A percentile compares a stretch with the other conserved stretches of the same genome.
phyloP scores from a whole-genome alignment of 2,113 vertebrate genomes.

The Dipodomys spectabilis region DNA sequence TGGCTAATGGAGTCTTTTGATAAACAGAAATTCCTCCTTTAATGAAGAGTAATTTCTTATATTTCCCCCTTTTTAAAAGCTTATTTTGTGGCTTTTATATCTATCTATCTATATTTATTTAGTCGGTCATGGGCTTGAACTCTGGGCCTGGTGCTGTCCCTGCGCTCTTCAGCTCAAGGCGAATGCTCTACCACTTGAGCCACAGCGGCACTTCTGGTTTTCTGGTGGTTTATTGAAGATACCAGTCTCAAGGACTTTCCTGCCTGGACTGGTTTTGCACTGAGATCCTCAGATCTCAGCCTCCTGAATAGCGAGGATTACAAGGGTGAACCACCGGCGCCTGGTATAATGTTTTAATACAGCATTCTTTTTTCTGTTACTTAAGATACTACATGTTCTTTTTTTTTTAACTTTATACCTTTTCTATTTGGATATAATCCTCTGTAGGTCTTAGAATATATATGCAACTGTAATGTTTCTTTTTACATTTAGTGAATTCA shows the following conservation, averaged over 20 bases:
- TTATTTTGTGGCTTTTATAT: slow-evolving; percentile 30
- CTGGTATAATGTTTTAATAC: too few species aligned
- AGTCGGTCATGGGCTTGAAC: background rate
- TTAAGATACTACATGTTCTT: slow-evolving; percentile 25
- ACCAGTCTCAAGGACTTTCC: too few species aligned
- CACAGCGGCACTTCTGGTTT: too few species aligned
- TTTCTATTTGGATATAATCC: slow-evolving; percentile 56
- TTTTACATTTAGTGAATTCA: slow-evolving; percentile 89
- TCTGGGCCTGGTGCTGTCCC: too few species aligned
- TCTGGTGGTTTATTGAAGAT: too few species aligned
- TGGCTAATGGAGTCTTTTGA: slow-evolving; percentile 16
- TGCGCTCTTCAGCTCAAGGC: too few species aligned
- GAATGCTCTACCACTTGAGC: too few species aligned
- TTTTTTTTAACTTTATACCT: slow-evolving; percentile 50
- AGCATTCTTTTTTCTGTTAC: background rate
- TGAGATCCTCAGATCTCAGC: too few species aligned
- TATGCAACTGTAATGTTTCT: slow-evolving; percentile 12
- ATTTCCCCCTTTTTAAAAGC: background rate
- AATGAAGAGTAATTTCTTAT: slow-evolving; percentile 39
- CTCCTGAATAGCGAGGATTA: too few species aligned
- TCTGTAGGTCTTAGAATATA: slow-evolving; percentile 25
- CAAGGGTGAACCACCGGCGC: too few species aligned
- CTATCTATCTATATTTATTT: background rate
- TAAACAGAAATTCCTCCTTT: slow-evolving; percentile 31
- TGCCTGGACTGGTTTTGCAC: too few species aligned